Conservation (phyloP, 2,888 invertebrate species). For the Lasioglossum villosulum region DNA sequence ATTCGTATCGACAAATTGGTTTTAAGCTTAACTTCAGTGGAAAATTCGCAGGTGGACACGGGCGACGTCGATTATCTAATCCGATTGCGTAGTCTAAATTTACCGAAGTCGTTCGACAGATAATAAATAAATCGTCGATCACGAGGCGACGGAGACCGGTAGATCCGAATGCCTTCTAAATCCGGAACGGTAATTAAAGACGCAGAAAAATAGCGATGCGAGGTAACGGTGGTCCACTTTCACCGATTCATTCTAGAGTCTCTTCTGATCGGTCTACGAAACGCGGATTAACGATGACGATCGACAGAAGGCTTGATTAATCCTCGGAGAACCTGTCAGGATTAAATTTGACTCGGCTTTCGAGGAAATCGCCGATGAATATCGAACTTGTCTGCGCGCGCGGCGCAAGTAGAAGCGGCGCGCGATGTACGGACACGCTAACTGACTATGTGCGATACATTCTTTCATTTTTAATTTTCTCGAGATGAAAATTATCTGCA, state of each 20-base stretch:
- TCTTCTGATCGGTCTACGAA: background rate
- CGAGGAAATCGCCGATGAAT: background rate
- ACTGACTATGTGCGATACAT: slow-evolving; percentile 20
- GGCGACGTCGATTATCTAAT: background rate
- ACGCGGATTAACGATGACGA: background rate
- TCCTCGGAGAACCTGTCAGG: background rate
- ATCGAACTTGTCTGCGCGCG: background rate
- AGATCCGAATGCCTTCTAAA: slow-evolving; percentile 38
- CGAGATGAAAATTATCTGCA: background rate
- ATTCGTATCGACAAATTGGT: too few species aligned
- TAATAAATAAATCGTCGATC: slow-evolving; percentile 47
- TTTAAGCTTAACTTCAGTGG: background rate
- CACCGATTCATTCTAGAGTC: slow-evolving; percentile 36
- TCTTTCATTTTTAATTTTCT: background rate
- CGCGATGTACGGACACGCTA: slow-evolving; percentile 37
- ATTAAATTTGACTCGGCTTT: background rate
- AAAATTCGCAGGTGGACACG: background rate
- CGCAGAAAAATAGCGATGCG: slow-evolving; percentile 38
- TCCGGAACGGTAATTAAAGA: slow-evolving; percentile 41
- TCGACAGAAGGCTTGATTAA: background rate
- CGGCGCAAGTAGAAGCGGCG: background rate
- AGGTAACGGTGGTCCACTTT: slow-evolving; percentile 37
- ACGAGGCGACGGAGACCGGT: slow-evolving; percentile 15
- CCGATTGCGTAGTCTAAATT: slow-evolving; percentile 27
- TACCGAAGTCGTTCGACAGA: slow-evolving; percentile 25